A percentile compares a stretch with the other conserved stretches of the same genome.
Evolutionary conservation across 2,888 invertebrate species (phyloP).

Genomic region (Marronus borbonicus): DNA sequence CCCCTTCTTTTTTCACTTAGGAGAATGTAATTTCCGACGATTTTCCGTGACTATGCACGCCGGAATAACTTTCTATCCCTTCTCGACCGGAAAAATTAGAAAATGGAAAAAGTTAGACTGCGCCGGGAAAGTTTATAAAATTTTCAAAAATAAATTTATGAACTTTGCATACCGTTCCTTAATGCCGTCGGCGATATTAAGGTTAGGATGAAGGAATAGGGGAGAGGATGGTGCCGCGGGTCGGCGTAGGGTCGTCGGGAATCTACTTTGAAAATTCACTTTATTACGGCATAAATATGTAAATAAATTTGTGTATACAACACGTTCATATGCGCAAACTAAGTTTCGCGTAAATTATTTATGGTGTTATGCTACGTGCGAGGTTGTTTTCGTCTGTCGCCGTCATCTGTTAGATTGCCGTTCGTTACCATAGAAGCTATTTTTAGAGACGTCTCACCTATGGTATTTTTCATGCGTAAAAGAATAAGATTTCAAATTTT

Average conservation of each 20-base stretch:
- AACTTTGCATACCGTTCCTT: conserved; percentile 41
- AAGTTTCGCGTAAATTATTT: conserved; percentile 49
- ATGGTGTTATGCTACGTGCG: conserved; percentile 3
- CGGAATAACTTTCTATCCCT: not conserved
- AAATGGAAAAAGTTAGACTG: conserved; percentile 47
- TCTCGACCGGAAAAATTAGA: conserved; percentile 30
- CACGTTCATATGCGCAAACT: conserved; percentile 35
- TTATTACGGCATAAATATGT: conserved; percentile 49
- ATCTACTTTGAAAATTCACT: conserved; percentile 49
- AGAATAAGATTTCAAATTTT: no score
- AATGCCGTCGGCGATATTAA: conserved; percentile 46
- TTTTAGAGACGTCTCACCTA: no score
- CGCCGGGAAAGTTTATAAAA: conserved; percentile 44
- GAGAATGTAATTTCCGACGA: conserved; percentile 33
- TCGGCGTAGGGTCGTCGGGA: conserved; percentile 28
- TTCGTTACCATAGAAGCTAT: no score
- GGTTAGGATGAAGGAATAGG: conserved; percentile 10
- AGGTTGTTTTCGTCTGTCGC: not conserved
- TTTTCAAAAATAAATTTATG: conserved; percentile 49
- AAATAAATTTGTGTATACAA: conserved; percentile 49
- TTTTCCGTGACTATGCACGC: not conserved
- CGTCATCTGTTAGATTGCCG: no score
- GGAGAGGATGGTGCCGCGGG: not conserved
- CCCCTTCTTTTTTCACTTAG: conserved; percentile 5
- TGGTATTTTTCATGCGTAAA: no score